phyloP scores from a whole-genome alignment of 2,888 invertebrate genomes.

The Xestia xanthographa region DNA sequence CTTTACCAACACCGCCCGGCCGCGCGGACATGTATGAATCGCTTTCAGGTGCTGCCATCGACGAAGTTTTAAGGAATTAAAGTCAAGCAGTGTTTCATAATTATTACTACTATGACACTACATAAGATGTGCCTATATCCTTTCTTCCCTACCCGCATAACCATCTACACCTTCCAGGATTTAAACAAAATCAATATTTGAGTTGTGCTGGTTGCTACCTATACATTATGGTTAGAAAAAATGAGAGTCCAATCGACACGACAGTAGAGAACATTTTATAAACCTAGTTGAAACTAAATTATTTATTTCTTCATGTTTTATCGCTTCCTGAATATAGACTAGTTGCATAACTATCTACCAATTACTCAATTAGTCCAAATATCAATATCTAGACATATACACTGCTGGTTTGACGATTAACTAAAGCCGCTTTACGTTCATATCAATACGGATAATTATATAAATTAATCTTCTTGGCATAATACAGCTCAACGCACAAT shows the following conservation, averaged over 20 bases:
- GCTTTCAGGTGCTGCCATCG: too few species aligned
- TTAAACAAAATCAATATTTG: background rate
- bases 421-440: slow-evolving; percentile 9
- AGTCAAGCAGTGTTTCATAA: too few species aligned
- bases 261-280: background rate
- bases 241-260: background rate
- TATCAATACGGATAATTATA: background rate
- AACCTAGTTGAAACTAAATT: background rate
- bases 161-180: background rate
- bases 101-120: too few species aligned
- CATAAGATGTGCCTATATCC: background rate
- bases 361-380: background rate
- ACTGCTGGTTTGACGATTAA: background rate
- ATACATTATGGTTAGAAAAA: background rate
- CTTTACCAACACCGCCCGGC: background rate
- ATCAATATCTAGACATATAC: background rate
- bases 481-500: background rate
- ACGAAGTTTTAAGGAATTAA: too few species aligned
- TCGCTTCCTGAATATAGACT: background rate
- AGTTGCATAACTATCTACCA: background rate
- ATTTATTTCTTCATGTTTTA: background rate
- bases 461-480: background rate
- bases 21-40: too few species aligned
- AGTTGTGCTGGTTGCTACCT: background rate
- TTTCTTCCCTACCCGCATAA: background rate